Base-by-base conservation (phyloP, 2,888 invertebrate species). In the Bombyx huttoni region DNA sequence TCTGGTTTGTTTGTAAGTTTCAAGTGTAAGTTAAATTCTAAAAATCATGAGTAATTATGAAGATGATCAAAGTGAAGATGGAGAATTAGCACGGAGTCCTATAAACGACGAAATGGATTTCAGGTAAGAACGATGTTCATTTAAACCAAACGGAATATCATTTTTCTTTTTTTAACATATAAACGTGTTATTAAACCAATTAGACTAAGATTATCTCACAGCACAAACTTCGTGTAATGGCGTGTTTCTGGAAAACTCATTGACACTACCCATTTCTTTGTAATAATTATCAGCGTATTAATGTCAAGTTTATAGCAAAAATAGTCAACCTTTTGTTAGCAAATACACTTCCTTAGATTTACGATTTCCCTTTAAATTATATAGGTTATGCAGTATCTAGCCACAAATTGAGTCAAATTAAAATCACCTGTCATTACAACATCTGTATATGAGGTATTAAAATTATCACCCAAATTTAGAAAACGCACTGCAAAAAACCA, bases 11-110 rank as follows among this genome's bases (percentile, higher is more conserved):
- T 24, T 24, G 24, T 24, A 24, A 24, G 13, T 49, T 53, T 34
- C n/a, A 13, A 48, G 46, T 7, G 46, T 51, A 40, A 34, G 1
- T 5, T 24, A 24, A 40, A 40, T 40, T 6, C 9, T 40, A 10
- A 10, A 12, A 40, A 49, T 57, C 63, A 89, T 89, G 89, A 89
- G 86, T 76, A 88, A 88, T 78, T 89, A 88, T 76, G 88, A 89
- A 56, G 94, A 93, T 73, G 93, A 93, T 72, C 93, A 93, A 86
- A 94, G 94, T 79, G 95, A 95, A 85, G 95, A 95, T 83, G 95
- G 95, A 61, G 95, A 95, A 90, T 89, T 95, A 75, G 91, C 91
- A 64, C 93, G 93, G 70, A 95, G 94, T 76, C 94, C 95, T 63
- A 79, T 90, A 61, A 79, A 89, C 71, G 89, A 91, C 73, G 89